These are phyloP conservation scores for Mesoclemmys tuberculata DNA, from an alignment of 2,113 vertebrate species.

Conservation along the genomic window DNA sequence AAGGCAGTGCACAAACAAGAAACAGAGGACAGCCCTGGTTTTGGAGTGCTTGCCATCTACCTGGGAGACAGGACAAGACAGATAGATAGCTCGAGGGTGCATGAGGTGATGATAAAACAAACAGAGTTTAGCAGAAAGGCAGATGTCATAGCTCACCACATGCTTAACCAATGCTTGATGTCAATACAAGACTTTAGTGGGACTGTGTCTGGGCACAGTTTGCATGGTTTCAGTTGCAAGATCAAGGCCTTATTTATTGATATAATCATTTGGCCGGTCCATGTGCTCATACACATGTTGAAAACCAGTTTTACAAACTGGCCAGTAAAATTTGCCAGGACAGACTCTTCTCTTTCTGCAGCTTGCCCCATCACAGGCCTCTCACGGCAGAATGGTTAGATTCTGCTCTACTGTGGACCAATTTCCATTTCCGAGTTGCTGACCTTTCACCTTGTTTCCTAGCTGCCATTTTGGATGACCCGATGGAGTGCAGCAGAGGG, in stretches of 20 bases:
- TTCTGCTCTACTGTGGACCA: not conserved
- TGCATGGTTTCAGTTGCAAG: not conserved
- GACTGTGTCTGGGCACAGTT: not conserved
- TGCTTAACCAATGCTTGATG: not conserved
- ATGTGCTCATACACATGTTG: not conserved
- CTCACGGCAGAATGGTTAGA: too few species aligned
- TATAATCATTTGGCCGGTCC: not conserved
- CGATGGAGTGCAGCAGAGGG: conserved; percentile 99
- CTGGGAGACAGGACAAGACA: conserved; percentile 44
- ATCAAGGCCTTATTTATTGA: not conserved
- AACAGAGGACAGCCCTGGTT: not conserved
- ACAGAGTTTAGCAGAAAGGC: not conserved
- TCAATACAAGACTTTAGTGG: not conserved
- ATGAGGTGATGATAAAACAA: not conserved
- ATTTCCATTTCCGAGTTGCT: not conserved
- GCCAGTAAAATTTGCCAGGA: not conserved
- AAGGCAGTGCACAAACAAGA: not conserved
- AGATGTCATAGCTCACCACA: not conserved
- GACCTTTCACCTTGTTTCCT: not conserved
- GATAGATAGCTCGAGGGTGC: conserved; percentile 1
- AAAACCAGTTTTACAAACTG: not conserved
- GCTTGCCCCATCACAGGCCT: too few species aligned
- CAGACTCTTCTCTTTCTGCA: not conserved
- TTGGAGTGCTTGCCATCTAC: not conserved
- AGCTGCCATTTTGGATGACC: conserved; percentile 96